Evolutionary conservation across 2,797 vertebrate genomes (phyloP).

Genomic region (Sebastes vulpes): DNA sequence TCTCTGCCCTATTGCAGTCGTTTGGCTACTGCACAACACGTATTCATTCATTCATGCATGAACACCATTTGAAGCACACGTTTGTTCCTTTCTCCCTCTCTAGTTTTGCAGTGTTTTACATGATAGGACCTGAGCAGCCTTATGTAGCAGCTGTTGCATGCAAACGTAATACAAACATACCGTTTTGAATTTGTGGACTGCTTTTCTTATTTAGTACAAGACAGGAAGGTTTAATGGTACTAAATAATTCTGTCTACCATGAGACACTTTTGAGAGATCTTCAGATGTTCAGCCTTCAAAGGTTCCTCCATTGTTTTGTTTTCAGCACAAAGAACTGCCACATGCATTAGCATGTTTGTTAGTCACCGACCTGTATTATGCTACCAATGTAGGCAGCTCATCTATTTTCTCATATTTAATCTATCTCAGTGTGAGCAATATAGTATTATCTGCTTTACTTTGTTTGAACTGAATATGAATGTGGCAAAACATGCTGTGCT

Average conservation of each 20-base stretch:
- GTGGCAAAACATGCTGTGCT: not conserved
- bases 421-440: not conserved
- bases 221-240: not conserved
- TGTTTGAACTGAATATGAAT: not conserved
- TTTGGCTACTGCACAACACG: constrained; percentile 24
- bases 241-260: not conserved
- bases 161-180: not conserved
- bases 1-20: constrained; percentile 57
- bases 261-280: not conserved
- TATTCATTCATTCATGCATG: constrained; percentile 18
- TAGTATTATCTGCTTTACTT: not conserved
- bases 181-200: not conserved
- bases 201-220: not conserved
- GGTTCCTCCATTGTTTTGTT: not conserved
- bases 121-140: not conserved
- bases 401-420: not conserved
- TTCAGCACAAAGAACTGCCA: not conserved
- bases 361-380: not conserved
- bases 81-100: constrained; percentile 2
- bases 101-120: constrained; percentile 3
- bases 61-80: constrained; percentile 11
- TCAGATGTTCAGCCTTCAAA: constrained; percentile 6
- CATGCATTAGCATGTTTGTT: not conserved
- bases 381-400: not conserved
- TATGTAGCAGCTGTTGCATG: not conserved